Evolutionary conservation across 2,113 vertebrate species (phyloP).

Genomic region (Rafetus swinhoei): DNA sequence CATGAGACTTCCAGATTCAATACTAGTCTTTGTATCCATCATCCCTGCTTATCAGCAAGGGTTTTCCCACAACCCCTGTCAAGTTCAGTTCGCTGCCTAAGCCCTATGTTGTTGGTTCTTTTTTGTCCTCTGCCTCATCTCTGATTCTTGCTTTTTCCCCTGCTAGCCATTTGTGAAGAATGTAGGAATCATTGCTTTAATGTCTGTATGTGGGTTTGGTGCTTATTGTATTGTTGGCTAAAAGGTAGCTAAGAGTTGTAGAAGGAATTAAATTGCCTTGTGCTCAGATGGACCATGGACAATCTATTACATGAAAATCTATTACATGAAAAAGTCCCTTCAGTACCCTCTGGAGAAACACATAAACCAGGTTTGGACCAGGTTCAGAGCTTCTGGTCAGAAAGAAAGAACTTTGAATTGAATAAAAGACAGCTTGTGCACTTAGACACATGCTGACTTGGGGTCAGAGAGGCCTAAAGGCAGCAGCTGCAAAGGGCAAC

Average conservation of each 20-base stretch:
- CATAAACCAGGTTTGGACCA: slow-evolving; percentile 16
- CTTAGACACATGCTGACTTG: neutral
- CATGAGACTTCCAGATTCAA: neutral
- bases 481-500: neutral
- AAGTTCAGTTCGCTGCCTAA: neutral
- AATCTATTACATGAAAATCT: neutral
- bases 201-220: neutral
- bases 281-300: neutral
- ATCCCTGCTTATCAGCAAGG: neutral
- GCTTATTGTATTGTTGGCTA: neutral
- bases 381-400: neutral
- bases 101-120: neutral
- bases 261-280: neutral
- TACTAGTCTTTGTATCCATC: neutral
- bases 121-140: neutral
- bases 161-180: neutral
- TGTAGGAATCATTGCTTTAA: neutral
- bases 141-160: neutral
- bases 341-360: slow-evolving; percentile 21
- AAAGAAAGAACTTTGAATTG: slow-evolving; percentile 31
- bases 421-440: slow-evolving; percentile 8
- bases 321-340: neutral
- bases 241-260: neutral
- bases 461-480: neutral
- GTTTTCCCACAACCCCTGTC: neutral